phyloP scores from a whole-genome alignment of 2,113 vertebrate species.

The Notarius lentiginosus region DNA sequence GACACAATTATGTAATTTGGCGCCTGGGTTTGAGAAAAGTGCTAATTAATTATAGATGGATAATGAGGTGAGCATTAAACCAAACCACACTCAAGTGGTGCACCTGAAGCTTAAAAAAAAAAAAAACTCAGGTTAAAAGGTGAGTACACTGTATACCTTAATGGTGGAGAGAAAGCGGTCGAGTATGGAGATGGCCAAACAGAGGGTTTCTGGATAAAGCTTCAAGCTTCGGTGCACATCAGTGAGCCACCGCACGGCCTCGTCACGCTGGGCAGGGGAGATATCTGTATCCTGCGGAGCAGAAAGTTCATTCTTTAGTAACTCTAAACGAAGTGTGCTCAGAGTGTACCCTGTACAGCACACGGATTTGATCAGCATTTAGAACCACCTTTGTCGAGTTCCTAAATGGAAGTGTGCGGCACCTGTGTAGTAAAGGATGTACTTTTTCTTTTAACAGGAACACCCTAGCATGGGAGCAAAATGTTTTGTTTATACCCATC shows the following conservation, averaged over 20 bases:
- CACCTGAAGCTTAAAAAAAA: not conserved
- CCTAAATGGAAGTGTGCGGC: not conserved
- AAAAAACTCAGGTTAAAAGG: not conserved
- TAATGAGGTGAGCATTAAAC: not conserved
- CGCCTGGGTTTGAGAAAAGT: not conserved
- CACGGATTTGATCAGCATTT: not conserved
- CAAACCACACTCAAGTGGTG: not conserved
- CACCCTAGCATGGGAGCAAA: not conserved
- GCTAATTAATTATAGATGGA: not conserved
- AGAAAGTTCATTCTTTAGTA: constrained; percentile 8
- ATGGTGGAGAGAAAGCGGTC: constrained; percentile 93
- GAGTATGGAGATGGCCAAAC: constrained; percentile 90
- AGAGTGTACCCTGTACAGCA: not conserved
- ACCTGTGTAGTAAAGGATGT: not conserved
- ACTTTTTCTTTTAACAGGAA: not conserved
- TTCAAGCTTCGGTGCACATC: constrained; percentile 86
- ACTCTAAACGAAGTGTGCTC: not conserved
- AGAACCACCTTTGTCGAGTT: not conserved
- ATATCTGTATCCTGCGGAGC: constrained; percentile 84
- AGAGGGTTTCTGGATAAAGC: constrained; percentile 95
- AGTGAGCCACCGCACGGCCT: constrained; percentile 91
- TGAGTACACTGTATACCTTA: constrained; percentile 76
- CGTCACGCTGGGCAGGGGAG: constrained; percentile 93
- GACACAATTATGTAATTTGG: not conserved
- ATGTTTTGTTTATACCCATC: not conserved